Base-by-base conservation (phyloP, 2,797 vertebrate species). In the Gymnoscopelus braueri region DNA sequence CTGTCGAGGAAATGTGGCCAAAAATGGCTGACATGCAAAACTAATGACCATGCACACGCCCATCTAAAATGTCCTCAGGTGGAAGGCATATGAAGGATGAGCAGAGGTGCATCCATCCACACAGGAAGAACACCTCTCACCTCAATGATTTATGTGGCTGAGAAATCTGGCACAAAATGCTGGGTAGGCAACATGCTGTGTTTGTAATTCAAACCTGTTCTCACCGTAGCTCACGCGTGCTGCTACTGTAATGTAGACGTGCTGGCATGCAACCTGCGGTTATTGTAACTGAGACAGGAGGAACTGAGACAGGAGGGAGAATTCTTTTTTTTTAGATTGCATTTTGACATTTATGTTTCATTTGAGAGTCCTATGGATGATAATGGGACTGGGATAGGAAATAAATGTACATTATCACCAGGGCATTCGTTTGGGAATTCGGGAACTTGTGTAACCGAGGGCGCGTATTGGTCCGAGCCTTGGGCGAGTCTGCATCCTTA, bases 111-210 rank as follows among this genome's bases (percentile, higher is more conserved):
- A 87, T 70, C 63, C 71, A 77, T 75, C 78, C 70, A 81, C 70
- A 48, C 69, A 79, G 72, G 67, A 79, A 61, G 60, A 71, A 29
- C 62, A 78, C 73, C 82, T 78, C 76, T 85, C 88, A 84, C 82
- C 74, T 81, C 70, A 62, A 39, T 84, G 80, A 91, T 87, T 90
- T 86, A 87, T 83, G 86, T 83, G 79, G 54, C 71, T 75, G 63
- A 80, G 69, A 72, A 87, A 70, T 54, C 69, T 84, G 80, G 79
- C 72, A 78, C 48, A 58, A 76, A 85, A 75, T 71, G 9, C 66
- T 67, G 79, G 65, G n/a, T 69, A 67, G 82, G 83, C 66, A 77
- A 76, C 85, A 86, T 54, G 78, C 80, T 83, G 86, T 63, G 84
- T 71, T 69, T 81, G 78, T 84, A 82, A 87, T 87, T 77, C 81